Evolutionary conservation across 64 coral and sea anemone genomes (phyloP).

Genomic region (Actinia equina): DNA sequence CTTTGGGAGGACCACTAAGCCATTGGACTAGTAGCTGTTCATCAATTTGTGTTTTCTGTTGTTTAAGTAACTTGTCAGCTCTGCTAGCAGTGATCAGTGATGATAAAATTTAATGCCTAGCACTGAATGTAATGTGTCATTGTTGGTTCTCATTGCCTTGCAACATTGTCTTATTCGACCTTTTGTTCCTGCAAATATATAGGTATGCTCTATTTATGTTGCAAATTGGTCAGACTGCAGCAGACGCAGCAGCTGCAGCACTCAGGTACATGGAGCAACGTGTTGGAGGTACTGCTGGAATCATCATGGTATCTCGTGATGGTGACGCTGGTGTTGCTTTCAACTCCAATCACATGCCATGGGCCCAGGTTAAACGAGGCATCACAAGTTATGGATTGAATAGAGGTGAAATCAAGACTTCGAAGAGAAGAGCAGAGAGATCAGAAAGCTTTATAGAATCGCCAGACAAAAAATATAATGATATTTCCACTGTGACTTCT

Average conservation of each 20-base stretch:
- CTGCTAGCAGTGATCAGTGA: too few relatives aligned
- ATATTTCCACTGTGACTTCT: neutral
- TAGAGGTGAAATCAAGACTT: slow-evolving; percentile 28
- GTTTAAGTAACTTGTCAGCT: too few relatives aligned
- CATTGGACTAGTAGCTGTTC: too few relatives aligned
- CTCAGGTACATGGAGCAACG: slow-evolving; percentile 30
- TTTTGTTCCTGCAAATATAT: neutral
- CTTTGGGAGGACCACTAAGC: too few relatives aligned
- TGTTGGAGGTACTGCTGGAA: slow-evolving; percentile 20
- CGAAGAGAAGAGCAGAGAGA: neutral
- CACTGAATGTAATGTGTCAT: too few relatives aligned
- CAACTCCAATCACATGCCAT: slow-evolving; percentile 29
- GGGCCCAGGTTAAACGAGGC: slow-evolving; percentile 15
- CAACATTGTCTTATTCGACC: neutral
- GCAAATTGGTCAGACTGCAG: slow-evolving; percentile 28
- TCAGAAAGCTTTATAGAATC: neutral
- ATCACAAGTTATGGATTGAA: slow-evolving; percentile 23
- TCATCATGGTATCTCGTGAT: slow-evolving; percentile 10
- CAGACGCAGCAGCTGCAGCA: slow-evolving; percentile 22
- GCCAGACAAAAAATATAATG: neutral
- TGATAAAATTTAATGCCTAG: too few relatives aligned
- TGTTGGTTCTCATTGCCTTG: neutral
- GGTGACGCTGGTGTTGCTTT: slow-evolving; percentile 28
- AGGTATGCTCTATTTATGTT: slow-evolving; percentile 32
- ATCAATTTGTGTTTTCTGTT: too few relatives aligned